Base-by-base conservation (phyloP, 2,888 invertebrate species). In the Notocelia uddmanniana region DNA sequence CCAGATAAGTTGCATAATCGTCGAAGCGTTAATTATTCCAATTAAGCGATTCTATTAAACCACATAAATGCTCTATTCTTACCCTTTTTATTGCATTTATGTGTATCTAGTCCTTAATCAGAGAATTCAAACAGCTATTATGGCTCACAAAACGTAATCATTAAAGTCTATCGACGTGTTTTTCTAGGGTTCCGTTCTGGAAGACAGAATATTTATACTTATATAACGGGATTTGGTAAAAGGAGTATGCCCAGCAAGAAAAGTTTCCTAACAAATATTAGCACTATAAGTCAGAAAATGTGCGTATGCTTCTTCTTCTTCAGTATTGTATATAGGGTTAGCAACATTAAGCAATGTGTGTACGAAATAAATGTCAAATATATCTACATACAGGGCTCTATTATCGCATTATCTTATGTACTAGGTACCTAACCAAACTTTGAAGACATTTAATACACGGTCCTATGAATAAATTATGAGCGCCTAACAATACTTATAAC, bases 131-230 rank as follows among this genome's bases (percentile, higher is more conserved):
- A 52, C 64, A 55, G 60, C 60, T 60, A 67, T 71, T 59, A 68
- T 58, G 59, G 59, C 41, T 37, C 54, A 71, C 60, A 67, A 71
- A 69, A 45, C 54, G 52, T 55, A 54, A 66, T 73, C 59, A 69
- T 69, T 64, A 73, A 52, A 26, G 10, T 48, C 62, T 19, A 26
- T 15, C 19, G 62, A 55, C 21, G 31, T 31, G 26, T 19, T 52
- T 50, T 31, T 34, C 18, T 63, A 34, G 62, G 62, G 50, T 50
- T 63, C 62, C 62, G 62, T 50, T 34, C 19, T 31, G 3, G n/a
- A 50, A 31, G 48, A n/a, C 1, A n/a, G 26, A 60, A 11, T n/a
- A 48, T n/a, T n/a, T n/a, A n/a, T n/a, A n/a, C n/a, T n/a, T n/a
- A n/a, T 9, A n/a, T 3, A 41, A 59, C n/a, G 13, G 48, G 45